phyloP scores from a whole-genome alignment of 1,140 invertebrate genomes.

The Temnothorax nylanderi region DNA sequence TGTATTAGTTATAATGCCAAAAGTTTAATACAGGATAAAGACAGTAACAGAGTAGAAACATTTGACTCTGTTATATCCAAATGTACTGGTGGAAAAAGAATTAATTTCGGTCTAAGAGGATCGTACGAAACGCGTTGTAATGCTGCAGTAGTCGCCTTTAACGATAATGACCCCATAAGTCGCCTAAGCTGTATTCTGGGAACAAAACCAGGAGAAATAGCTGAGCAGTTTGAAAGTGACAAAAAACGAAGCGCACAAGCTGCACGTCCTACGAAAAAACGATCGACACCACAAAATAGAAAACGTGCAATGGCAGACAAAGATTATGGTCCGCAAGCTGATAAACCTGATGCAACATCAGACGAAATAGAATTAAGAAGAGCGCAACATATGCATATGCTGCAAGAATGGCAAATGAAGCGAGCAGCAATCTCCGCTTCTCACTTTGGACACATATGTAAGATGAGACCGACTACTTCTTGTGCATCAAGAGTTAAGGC shows the following conservation, averaged over 20 bases:
- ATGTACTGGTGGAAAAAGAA: conserved; percentile 60
- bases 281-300: background rate
- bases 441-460: background rate
- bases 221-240: background rate
- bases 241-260: background rate
- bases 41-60: conserved; percentile 81
- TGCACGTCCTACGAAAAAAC: background rate
- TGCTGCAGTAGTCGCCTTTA: conserved; percentile 36
- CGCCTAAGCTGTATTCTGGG: background rate
- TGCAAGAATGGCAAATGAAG: background rate
- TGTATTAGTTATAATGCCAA: conserved; percentile 61
- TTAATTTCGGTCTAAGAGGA: conserved; percentile 38
- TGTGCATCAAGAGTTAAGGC: background rate
- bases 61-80: conserved; percentile 68
- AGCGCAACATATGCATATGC: background rate
- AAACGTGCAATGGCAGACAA: background rate
- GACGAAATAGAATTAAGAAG: background rate
- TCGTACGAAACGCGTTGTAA: conserved; percentile 25
- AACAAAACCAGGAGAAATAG: background rate
- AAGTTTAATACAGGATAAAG: conserved; percentile 78
- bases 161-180: background rate
- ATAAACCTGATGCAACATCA: background rate
- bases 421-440: background rate
- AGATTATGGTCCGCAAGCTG: background rate
- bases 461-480: conserved; percentile 6